These are phyloP conservation scores for Argyresthia goedartella DNA, from an alignment of 2,888 invertebrate genomes.

Conservation along the genomic window DNA sequence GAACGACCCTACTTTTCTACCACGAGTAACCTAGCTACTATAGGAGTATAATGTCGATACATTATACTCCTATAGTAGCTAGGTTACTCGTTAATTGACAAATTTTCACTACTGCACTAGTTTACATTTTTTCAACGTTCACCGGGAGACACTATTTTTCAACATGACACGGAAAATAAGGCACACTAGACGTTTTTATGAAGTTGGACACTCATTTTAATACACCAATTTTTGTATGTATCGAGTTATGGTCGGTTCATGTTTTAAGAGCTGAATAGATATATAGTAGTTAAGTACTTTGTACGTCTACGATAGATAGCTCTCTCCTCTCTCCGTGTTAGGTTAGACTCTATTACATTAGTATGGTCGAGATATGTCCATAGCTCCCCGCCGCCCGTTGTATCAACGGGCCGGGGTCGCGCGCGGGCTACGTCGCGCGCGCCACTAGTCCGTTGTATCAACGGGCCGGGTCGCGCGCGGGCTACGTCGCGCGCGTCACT, in stretches of 20 bases:
- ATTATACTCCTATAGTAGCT: too few species aligned
- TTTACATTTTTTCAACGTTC: conserved; percentile 45
- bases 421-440: conserved; percentile 57
- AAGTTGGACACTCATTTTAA: conserved; percentile 54
- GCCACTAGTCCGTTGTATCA: conserved; percentile 57
- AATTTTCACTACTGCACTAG: conserved; percentile 58
- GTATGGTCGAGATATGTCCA: conserved; percentile 64
- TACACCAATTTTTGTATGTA: conserved; percentile 60
- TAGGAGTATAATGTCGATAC: conserved; percentile 31
- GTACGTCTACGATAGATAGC: conserved; percentile 50
- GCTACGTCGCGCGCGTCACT: conserved; percentile 60
- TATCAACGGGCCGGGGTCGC: conserved; percentile 62
- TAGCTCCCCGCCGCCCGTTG: conserved; percentile 57
- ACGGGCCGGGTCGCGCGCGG: conserved; percentile 57
- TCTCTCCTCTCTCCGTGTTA: conserved; percentile 64
- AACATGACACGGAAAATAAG: conserved; percentile 29
- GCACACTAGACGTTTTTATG: conserved; percentile 55
- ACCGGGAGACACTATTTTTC: conserved; percentile 51
- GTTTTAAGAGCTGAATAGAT: conserved; percentile 57
- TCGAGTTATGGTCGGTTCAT: conserved; percentile 41
- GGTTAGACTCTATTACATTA: conserved; percentile 56
- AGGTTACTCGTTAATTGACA: conserved; percentile 40
- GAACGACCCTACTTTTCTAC: conserved; percentile 24
- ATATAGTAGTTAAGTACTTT: conserved; percentile 51
- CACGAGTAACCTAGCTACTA: conserved; percentile 25